Conservation (phyloP, 2,797 vertebrate species). For the Leptoclinus maculatus region DNA sequence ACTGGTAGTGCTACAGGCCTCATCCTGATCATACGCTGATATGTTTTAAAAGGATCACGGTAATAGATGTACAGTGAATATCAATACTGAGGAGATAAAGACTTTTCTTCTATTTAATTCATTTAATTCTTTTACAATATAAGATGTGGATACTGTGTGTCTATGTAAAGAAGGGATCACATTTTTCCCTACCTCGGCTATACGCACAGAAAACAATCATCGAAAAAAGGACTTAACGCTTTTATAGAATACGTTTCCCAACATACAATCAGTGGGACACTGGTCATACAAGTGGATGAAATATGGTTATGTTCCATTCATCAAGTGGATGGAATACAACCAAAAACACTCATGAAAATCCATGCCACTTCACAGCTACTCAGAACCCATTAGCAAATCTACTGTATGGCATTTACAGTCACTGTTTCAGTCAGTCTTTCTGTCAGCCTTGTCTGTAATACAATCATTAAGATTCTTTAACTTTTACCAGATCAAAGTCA, state of each 20-base stretch:
- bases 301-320: background rate
- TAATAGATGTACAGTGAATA: background rate
- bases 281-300: background rate
- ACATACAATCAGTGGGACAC: background rate
- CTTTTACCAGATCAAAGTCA: background rate
- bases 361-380: conserved; percentile 30
- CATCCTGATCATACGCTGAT: background rate
- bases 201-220: background rate
- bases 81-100: background rate
- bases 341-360: conserved; percentile 25
- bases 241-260: background rate
- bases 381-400: conserved; percentile 34
- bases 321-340: conserved; percentile 7
- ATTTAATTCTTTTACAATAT: background rate
- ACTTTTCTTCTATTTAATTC: background rate
- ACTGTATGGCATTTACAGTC: conserved; percentile 3
- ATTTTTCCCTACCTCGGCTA: background rate
- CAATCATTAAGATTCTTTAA: background rate
- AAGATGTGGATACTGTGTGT: background rate
- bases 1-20: background rate
- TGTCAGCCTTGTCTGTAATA: background rate
- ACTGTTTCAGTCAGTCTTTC: background rate
- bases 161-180: background rate
- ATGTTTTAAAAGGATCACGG: background rate
- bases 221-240: background rate